A percentile compares a stretch with the other conserved stretches of the same genome.
Conservation (phyloP, 64 coral and sea anemone species). For the Platygyra sinensis region DNA sequence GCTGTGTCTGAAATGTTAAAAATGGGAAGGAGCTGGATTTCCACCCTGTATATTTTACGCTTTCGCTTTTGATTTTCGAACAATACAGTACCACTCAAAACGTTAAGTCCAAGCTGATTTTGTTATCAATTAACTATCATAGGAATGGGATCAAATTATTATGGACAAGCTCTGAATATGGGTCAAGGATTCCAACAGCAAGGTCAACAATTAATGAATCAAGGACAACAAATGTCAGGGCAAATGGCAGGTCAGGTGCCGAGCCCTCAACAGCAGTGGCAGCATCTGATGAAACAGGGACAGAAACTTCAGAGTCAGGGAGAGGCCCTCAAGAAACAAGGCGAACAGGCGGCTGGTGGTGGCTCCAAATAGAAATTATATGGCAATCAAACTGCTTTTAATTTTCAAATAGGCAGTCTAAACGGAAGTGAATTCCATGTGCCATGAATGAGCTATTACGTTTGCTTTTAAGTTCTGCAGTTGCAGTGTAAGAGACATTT, state of each 20-base stretch:
- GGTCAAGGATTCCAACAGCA: conserved; percentile 27
- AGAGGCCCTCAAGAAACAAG: conserved; percentile 23
- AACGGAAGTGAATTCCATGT: too few relatives aligned
- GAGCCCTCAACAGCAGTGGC: conserved; percentile 37
- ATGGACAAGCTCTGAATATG: conserved; percentile 33
- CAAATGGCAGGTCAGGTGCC: conserved; percentile 31
- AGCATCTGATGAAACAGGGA: conserved; percentile 10
- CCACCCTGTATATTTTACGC: too few relatives aligned
- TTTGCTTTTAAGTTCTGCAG: too few relatives aligned
- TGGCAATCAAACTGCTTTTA: not conserved
- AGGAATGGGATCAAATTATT: conserved; percentile 34
- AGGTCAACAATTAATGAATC: conserved; percentile 16
- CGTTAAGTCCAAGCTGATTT: not conserved
- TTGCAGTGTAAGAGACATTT: too few relatives aligned
- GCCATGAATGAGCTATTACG: too few relatives aligned
- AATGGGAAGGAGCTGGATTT: too few relatives aligned
- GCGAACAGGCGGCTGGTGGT: not conserved
- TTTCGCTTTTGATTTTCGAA: too few relatives aligned
- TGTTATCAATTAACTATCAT: not conserved
- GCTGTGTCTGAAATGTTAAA: too few relatives aligned
- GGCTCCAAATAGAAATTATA: not conserved
- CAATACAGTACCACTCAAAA: too few relatives aligned
- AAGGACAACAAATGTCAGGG: conserved; percentile 11
- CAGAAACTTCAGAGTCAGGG: conserved; percentile 24
- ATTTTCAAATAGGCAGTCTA: too few relatives aligned